phyloP scores from a whole-genome alignment of 2,888 invertebrate species.

The Ceratothoa steindachneri region DNA sequence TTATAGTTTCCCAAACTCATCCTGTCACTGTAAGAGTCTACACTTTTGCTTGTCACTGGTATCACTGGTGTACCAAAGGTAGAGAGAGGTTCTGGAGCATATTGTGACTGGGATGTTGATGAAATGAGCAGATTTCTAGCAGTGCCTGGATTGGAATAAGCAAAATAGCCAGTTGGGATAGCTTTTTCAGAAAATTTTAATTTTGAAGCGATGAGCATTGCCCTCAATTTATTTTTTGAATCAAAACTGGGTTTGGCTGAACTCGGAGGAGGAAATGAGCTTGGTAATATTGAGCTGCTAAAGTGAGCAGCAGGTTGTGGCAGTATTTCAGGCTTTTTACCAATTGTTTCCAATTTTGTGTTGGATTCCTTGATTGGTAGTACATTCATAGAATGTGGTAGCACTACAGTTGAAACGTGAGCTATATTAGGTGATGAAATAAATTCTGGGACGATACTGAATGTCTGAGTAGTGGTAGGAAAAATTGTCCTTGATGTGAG shows the following conservation, averaged over 20 bases:
- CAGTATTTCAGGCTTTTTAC: neutral
- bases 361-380: neutral
- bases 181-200: neutral
- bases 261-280: neutral
- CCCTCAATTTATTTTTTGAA: neutral
- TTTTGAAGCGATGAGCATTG: neutral
- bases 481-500: neutral
- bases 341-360: neutral
- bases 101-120: neutral
- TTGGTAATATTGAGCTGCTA: neutral
- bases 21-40: neutral
- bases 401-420: neutral
- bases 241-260: neutral
- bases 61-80: neutral
- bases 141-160: neutral
- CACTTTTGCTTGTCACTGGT: neutral
- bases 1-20: neutral
- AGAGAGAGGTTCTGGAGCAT: neutral
- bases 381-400: neutral
- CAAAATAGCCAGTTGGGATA: neutral
- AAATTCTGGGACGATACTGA: too few species aligned
- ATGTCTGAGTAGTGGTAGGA: too few species aligned
- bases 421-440: neutral
- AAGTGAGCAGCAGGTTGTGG: neutral
- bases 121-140: neutral